phyloP scores from a whole-genome alignment of 2,797 vertebrate genomes.

The Uromys caudimaculatus region DNA sequence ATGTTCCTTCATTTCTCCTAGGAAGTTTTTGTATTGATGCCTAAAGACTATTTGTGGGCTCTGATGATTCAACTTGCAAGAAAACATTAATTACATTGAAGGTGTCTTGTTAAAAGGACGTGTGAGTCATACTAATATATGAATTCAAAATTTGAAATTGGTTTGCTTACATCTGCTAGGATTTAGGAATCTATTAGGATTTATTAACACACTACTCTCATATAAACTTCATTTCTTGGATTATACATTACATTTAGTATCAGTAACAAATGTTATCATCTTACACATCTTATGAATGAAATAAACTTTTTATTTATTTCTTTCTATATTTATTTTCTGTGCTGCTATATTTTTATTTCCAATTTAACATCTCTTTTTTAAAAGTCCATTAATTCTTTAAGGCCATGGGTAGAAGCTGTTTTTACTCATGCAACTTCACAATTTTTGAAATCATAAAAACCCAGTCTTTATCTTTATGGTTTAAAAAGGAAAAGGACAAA shows the following conservation, averaged over 20 bases:
- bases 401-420: background rate
- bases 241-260: conserved; percentile 48
- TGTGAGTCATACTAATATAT: conserved; percentile 48
- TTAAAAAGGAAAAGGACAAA: background rate
- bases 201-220: background rate
- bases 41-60: conserved; percentile 35
- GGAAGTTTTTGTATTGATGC: conserved; percentile 11
- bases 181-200: conserved; percentile 37
- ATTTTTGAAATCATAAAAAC: conserved; percentile 32
- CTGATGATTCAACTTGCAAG: conserved; percentile 49
- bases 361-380: background rate
- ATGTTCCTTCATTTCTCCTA: conserved; percentile 26
- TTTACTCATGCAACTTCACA: conserved; percentile 26
- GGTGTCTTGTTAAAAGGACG: conserved; percentile 21
- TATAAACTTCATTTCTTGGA: background rate
- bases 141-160: conserved; percentile 58
- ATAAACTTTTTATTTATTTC: conserved; percentile 15
- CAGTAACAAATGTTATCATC: conserved; percentile 5
- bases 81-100: conserved; percentile 57
- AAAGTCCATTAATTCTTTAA: conserved; percentile 5
- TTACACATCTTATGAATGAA: background rate
- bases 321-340: conserved; percentile 16
- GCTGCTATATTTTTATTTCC: conserved; percentile 40
- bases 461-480: background rate
- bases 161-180: background rate